A percentile compares a stretch with the other conserved stretches of the same genome.
These are phyloP conservation scores for Cherax quadricarinatus DNA, from an alignment of 1,140 invertebrate genomes.

Conservation along the genomic window DNA sequence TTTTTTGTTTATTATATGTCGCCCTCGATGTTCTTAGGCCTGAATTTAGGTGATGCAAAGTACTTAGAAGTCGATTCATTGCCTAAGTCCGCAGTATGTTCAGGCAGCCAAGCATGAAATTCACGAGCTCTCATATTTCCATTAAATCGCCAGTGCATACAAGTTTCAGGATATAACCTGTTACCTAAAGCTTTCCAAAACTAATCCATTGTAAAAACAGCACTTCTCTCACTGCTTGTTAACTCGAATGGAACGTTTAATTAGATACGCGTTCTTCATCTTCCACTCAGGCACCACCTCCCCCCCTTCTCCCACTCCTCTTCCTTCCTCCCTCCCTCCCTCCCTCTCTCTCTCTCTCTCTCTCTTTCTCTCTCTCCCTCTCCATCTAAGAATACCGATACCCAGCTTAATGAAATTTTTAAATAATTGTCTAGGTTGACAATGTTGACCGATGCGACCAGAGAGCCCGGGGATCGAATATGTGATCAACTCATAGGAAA, in stretches of 20 bases:
- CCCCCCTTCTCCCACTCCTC: neutral
- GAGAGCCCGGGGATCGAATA: too few relatives aligned
- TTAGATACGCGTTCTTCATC: slow-evolving; percentile 36
- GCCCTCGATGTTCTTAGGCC: neutral
- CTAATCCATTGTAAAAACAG: neutral
- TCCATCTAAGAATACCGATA: too few relatives aligned
- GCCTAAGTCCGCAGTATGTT: slow-evolving; percentile 36
- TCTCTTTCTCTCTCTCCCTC: too few relatives aligned
- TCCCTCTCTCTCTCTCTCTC: too few relatives aligned
- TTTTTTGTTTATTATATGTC: too few relatives aligned
- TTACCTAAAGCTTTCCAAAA: neutral
- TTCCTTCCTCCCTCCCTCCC: neutral
- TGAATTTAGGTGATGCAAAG: slow-evolving; percentile 34
- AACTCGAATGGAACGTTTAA: slow-evolving; percentile 33
- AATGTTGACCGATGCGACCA: too few relatives aligned
- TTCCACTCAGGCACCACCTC: neutral
- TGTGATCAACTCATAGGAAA: too few relatives aligned
- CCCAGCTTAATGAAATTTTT: too few relatives aligned
- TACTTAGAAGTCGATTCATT: slow-evolving; percentile 37
- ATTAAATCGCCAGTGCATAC: slow-evolving; percentile 10
- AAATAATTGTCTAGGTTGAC: too few relatives aligned
- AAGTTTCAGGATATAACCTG: neutral
- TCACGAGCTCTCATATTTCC: slow-evolving; percentile 39
- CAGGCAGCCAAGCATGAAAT: slow-evolving; percentile 32
- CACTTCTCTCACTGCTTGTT: neutral